These are phyloP conservation scores for Sorex araneus DNA, from an alignment of 2,113 vertebrate species.

Conservation along the genomic window DNA sequence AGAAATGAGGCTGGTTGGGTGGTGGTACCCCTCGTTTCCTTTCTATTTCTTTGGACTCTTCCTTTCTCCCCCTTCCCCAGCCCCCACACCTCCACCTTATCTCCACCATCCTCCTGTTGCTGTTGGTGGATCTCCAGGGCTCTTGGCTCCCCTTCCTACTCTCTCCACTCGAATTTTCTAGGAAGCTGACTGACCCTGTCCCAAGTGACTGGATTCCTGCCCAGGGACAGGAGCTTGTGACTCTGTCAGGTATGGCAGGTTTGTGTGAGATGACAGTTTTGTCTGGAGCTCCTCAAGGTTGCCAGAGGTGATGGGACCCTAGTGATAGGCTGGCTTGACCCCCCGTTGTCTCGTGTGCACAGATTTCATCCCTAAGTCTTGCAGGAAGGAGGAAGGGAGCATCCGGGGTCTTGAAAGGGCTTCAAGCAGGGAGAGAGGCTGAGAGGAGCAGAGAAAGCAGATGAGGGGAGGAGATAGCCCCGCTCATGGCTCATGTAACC, in stretches of 20 bases:
- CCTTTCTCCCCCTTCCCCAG: neutral
- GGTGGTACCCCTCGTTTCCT: neutral
- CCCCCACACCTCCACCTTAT: neutral
- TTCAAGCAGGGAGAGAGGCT: rapidly evolving
- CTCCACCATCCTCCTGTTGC: neutral
- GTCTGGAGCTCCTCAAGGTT: constrained; percentile 10
- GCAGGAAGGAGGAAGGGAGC: neutral
- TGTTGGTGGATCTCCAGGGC: neutral
- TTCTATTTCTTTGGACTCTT: neutral
- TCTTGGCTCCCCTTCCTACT: neutral
- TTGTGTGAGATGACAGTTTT: neutral
- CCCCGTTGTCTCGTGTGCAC: neutral
- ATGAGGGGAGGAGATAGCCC: too few species aligned
- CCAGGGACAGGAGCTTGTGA: too few species aligned
- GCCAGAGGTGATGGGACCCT: too few species aligned
- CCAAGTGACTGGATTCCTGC: neutral
- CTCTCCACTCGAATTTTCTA: neutral
- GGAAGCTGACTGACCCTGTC: neutral
- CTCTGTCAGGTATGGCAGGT: neutral
- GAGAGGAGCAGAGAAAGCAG: too few species aligned
- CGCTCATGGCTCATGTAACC: neutral
- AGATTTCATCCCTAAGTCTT: neutral
- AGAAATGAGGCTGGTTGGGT: too few species aligned
- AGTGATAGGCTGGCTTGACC: neutral
- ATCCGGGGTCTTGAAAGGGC: neutral